A percentile compares a stretch with the other conserved stretches of the same genome.
Evolutionary conservation across 2,888 invertebrate genomes (phyloP).

Genomic region (Helicoverpa assulta): DNA sequence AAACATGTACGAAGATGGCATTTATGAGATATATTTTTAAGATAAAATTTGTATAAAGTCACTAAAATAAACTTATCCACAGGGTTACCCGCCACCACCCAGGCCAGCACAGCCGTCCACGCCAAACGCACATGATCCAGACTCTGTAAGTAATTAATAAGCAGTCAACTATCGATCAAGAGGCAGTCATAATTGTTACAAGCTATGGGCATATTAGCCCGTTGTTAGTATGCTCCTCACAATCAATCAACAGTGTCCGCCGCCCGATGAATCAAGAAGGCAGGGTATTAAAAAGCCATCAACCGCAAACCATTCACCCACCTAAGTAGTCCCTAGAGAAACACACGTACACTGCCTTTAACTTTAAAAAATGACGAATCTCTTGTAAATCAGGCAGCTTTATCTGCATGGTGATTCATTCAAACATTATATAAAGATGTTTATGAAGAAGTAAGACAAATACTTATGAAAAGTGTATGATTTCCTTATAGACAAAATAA

Average conservation of each 20-base stretch:
- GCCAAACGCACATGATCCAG: constrained; percentile 94
- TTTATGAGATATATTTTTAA: too few relatives aligned
- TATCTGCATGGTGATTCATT: constrained; percentile 48
- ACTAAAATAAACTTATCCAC: constrained; percentile 62
- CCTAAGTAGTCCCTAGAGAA: constrained; percentile 38
- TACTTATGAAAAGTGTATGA: constrained; percentile 1
- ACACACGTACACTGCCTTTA: constrained; percentile 11
- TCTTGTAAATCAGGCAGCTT: constrained; percentile 23
- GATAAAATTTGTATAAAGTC: not conserved
- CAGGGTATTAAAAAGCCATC: constrained; percentile 76
- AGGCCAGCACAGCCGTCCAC: constrained; percentile 94
- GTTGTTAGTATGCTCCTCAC: constrained; percentile 50
- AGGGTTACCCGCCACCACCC: constrained; percentile 93
- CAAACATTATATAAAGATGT: constrained; percentile 11
- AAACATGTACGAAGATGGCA: too few relatives aligned
- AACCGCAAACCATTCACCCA: constrained; percentile 59
- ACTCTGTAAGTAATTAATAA: constrained; percentile 91
- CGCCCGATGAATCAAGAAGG: constrained; percentile 70
- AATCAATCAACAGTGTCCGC: constrained; percentile 73
- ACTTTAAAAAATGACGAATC: constrained; percentile 45
- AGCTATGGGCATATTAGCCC: constrained; percentile 37
- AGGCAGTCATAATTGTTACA: constrained; percentile 48
- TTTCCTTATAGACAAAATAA: constrained; percentile 36
- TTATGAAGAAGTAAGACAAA: constrained; percentile 13
- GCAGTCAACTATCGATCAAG: constrained; percentile 48